Conservation (phyloP, 2,113 vertebrate species). For the Nasalis larvatus region DNA sequence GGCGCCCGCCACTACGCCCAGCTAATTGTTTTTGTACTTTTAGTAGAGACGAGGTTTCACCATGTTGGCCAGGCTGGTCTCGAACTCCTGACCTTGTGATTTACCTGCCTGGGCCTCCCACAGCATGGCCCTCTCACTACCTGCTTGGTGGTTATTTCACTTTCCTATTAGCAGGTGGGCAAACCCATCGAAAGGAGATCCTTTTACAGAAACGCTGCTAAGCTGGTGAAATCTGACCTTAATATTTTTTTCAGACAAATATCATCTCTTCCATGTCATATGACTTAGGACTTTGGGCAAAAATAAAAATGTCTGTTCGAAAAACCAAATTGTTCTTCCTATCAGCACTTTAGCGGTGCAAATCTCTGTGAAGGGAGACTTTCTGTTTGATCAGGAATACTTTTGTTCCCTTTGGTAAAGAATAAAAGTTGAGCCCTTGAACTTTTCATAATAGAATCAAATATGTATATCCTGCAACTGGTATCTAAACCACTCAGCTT, state of each 20-base stretch:
- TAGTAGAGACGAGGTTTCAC: no score
- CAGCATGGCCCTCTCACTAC: background rate
- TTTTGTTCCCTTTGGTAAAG: conserved; percentile 17
- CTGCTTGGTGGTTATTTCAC: background rate
- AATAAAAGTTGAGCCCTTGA: conserved; percentile 38
- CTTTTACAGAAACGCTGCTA: conserved; percentile 52
- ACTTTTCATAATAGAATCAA: background rate
- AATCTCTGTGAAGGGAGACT: conserved; percentile 23
- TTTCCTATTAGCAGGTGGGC: background rate
- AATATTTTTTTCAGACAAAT: conserved; percentile 46
- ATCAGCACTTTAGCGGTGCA: background rate
- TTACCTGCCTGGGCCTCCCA: background rate
- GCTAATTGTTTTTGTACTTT: no score
- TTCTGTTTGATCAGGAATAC: conserved; percentile 36
- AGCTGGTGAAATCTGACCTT: conserved; percentile 31
- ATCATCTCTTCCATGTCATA: conserved; percentile 49
- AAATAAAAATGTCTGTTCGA: conserved; percentile 36
- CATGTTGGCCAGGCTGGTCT: no score
- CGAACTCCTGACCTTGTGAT: no score
- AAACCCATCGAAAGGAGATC: background rate
- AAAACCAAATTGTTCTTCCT: background rate
- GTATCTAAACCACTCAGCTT: background rate
- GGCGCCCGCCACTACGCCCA: no score
- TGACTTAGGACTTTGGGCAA: conserved; percentile 35
- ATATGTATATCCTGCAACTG: background rate